These are phyloP conservation scores for Anarhynchus alexandrinus DNA, from an alignment of 2,113 vertebrate species.

Conservation along the genomic window DNA sequence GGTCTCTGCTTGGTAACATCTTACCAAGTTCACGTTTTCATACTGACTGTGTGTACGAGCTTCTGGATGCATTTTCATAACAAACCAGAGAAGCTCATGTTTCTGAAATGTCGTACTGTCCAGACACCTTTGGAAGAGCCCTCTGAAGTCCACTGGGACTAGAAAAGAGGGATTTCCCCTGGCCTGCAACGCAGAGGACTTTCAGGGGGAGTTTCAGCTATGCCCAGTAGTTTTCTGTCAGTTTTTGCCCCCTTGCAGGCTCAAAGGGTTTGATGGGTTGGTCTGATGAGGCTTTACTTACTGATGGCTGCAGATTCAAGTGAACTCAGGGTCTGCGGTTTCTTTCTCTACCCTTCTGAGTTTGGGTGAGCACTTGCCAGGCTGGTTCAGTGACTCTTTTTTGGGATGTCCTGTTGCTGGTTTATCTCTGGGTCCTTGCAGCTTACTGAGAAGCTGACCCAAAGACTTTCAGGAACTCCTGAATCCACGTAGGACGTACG, in stretches of 20 bases:
- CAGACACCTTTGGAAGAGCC: not conserved
- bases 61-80: not conserved
- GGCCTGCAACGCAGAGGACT: not conserved
- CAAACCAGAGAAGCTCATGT: not conserved
- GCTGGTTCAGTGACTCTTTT: not conserved
- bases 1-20: not conserved
- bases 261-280: not conserved
- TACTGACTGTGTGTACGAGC: too few relatives aligned
- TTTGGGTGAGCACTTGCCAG: not conserved
- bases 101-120: not conserved
- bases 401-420: not conserved
- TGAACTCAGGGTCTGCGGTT: not conserved
- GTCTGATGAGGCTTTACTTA: not conserved
- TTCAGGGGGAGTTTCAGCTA: not conserved
- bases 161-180: not conserved
- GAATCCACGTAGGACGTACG: rapidly evolving
- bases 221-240: not conserved
- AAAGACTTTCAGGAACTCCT: not conserved
- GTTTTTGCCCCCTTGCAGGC: rapidly evolving
- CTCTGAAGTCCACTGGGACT: not conserved
- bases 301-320: rapidly evolving
- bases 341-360: not conserved
- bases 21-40: not conserved
- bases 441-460: not conserved
- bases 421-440: not conserved